Base-by-base conservation (phyloP, 1,140 invertebrate genomes). In the Drosophila gunungcola region DNA sequence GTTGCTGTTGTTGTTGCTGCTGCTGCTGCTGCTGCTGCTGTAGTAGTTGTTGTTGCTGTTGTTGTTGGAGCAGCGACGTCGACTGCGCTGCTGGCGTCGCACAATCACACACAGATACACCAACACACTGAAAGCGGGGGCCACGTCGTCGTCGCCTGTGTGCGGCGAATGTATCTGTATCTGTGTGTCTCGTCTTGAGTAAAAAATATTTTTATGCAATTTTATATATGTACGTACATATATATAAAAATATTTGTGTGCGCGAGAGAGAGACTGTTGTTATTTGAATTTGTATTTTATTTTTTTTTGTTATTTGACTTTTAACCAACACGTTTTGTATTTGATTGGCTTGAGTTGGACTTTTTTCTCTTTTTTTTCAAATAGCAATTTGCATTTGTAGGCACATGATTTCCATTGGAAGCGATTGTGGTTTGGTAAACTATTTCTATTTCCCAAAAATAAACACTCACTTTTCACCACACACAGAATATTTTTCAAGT, bases 201-300 rank as follows among this genome's bases (percentile, higher is more conserved):
- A 81, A 81, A 86, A 88, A 83, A 86, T 86, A 88, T 89, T 88
- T 88, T 89, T 89, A 88, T 88, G 84, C 84, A 88, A 89, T 88
- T 88, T 83, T 89, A 77, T 86, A 80, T 79, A 82, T 58, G 48
- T 41, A 74, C 69, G 67, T 69, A 80, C 45, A 52, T 49, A 58
- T 55, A 41, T 41, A 74, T 73, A 73, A 73, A 85, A 79, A 79
- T 78, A 79, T 65, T 54, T 83, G 63, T 73, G 72, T 51, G 41
- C 57, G 25, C 48, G 48, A 51, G 48, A 34, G 48, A 51, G 48
- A 34, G 48, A 51, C 48, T 62, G 49, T 61, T 60, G 55, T 73
- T 80, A 69, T 74, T 65, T 74, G 61, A 60, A 49, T 69, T 84
- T 60, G 51, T 65, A 63, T 46, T 67, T 77, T 55, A 27, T 54